phyloP scores from a whole-genome alignment of 64 coral and sea anemone species.

The Exaiptasia diaphana region DNA sequence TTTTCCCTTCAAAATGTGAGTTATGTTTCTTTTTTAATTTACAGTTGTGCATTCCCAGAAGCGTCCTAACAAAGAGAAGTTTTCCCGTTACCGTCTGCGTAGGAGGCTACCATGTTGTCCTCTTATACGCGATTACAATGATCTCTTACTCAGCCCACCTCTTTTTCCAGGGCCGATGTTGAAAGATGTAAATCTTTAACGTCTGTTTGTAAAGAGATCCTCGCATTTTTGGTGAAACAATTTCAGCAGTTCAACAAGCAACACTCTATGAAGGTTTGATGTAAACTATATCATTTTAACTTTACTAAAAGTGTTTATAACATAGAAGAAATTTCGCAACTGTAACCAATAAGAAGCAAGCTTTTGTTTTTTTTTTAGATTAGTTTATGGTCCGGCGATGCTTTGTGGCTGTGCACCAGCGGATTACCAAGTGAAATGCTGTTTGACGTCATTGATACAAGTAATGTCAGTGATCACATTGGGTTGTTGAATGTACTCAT shows the following conservation, averaged over 20 bases:
- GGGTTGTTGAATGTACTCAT: slow-evolving; percentile 58
- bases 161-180: slow-evolving; percentile 13
- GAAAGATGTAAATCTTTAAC: slow-evolving; percentile 25
- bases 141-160: too few species aligned
- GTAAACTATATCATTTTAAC: too few species aligned
- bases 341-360: too few species aligned
- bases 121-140: too few species aligned
- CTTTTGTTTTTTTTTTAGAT: slow-evolving; percentile 5
- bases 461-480: slow-evolving; percentile 56
- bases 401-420: slow-evolving; percentile 39
- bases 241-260: slow-evolving; percentile 21
- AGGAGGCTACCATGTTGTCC: too few species aligned
- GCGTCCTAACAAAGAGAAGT: too few species aligned
- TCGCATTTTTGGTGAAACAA: slow-evolving; percentile 1
- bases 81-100: too few species aligned
- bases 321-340: too few species aligned
- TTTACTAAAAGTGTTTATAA: too few species aligned
- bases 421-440: slow-evolving; percentile 7
- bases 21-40: too few species aligned
- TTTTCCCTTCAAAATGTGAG: slow-evolving; percentile 33
- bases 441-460: slow-evolving; percentile 69
- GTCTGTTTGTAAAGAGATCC: slow-evolving; percentile 36
- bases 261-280: too few species aligned
- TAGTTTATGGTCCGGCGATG: slow-evolving; percentile 43
- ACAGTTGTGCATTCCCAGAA: too few species aligned